phyloP scores from a whole-genome alignment of 2,797 vertebrate genomes.

The Catharus ustulatus region DNA sequence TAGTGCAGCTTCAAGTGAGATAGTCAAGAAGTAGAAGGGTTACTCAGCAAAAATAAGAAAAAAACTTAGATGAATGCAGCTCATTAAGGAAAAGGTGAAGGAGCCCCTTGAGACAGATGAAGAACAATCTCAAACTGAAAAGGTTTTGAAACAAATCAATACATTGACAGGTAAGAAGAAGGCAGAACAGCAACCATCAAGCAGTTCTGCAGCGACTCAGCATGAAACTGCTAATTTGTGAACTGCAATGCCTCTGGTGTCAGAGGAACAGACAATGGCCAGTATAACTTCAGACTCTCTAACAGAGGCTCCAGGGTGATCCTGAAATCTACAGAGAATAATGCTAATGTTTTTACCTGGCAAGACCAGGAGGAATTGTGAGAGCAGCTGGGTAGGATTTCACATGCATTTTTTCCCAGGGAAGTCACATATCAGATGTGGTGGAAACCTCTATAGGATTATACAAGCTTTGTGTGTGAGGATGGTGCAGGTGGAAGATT shows the following conservation, averaged over 20 bases:
- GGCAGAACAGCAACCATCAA: background rate
- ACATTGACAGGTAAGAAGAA: background rate
- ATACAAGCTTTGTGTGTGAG: background rate
- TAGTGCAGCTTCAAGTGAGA: background rate
- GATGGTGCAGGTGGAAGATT: background rate
- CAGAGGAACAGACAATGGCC: background rate
- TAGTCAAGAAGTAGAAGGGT: background rate
- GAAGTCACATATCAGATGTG: background rate
- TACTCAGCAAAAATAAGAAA: background rate
- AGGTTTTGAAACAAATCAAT: conserved; percentile 3
- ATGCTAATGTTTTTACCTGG: background rate
- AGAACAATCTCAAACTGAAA: background rate
- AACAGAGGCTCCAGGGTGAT: background rate
- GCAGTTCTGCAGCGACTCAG: background rate
- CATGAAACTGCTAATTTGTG: background rate
- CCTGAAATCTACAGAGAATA: background rate
- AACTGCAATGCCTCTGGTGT: background rate
- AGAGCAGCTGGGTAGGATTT: background rate
- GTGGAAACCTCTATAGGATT: background rate
- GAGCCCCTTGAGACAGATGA: background rate
- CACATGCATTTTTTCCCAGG: background rate
- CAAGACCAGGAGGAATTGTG: background rate
- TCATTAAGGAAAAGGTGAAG: conserved; percentile 9
- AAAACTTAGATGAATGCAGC: background rate
- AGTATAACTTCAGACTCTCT: background rate